Base-by-base conservation (phyloP, 1,140 invertebrate species). In the Lordiphosa stackelbergi region DNA sequence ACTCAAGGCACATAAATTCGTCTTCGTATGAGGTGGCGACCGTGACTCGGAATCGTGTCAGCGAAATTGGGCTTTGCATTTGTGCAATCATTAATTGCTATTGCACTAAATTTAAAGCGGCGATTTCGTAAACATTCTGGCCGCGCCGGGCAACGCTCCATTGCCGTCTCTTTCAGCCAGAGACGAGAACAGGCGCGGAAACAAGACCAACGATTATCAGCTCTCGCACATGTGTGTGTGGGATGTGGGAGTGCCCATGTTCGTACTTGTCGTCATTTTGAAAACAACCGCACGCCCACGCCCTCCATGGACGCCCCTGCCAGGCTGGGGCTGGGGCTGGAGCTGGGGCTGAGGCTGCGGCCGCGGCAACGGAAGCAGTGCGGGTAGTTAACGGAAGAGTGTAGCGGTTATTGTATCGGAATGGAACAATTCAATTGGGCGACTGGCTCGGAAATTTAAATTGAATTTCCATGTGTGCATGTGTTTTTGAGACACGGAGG, bases 381-480 rank as follows among this genome's bases (percentile, higher is more conserved):
- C 52, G 72, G 77, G 57, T 68, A 75, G 77, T 72, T 66, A 72
- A 58, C 68, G 77, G 60, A 81, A 83, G 51, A 72, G 60, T 65
- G 57, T 66, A 64, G 45, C 34, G 68, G 60, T 60, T 69, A 49
- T 83, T 75, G 57, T 83, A 77, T 83, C 69, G 68, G 57, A 59
- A 72, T 73, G 60, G 65, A 72, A 66, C 68, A 81, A 74, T 81
- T 81, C 71, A 62, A 81, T 81, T 81, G 72, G 77, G 52, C 45
- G 54, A 40, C 43, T 54, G 55, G 36, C 49, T 65, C 55, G 43
- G 31, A 57, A 61, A 64, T 62, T 69, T 38, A 49, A 69, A 58
- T 69, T 46, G 24, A 40, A 47, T 61, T 47, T 34, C 24, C 43
- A 51, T 45, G 41, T 53, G 47, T 10, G 45, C 28, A 8, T 31